A percentile compares a stretch with the other conserved stretches of the same genome.
These are phyloP conservation scores for Matsumurasca onukii DNA, from an alignment of 1,140 invertebrate genomes.

Conservation along the genomic window DNA sequence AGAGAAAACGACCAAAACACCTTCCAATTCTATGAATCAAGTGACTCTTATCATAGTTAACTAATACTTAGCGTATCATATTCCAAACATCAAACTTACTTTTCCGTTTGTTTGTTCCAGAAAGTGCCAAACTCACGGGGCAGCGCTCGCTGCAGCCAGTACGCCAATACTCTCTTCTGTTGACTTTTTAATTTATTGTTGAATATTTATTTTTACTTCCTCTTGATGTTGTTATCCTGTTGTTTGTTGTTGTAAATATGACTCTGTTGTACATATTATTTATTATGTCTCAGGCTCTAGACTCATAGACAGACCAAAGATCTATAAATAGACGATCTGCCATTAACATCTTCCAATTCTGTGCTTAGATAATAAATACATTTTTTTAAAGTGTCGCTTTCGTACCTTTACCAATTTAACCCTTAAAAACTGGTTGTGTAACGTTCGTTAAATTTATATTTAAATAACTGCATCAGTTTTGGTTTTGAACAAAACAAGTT, in stretches of 20 bases:
- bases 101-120: constrained; percentile 2
- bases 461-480: too few species aligned
- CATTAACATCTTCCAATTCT: constrained; percentile 16
- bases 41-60: too few species aligned
- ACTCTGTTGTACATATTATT: constrained; percentile 18
- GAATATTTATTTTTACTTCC: background rate
- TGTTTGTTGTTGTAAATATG: constrained; percentile 10
- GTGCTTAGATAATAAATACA: constrained; percentile 17
- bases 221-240: background rate
- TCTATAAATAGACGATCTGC: constrained; percentile 1
- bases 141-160: constrained; percentile 2
- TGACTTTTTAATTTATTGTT: constrained; percentile 24
- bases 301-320: constrained; percentile 20
- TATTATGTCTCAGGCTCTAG: background rate
- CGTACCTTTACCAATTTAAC: too few species aligned
- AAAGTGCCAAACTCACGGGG: constrained; percentile 10
- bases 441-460: too few species aligned
- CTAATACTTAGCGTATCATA: too few species aligned
- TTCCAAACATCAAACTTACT: too few species aligned
- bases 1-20: too few species aligned
- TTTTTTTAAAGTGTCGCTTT: background rate
- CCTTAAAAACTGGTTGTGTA: too few species aligned
- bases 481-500: too few species aligned
- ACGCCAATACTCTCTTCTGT: constrained; percentile 18
- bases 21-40: too few species aligned